A percentile compares a stretch with the other conserved stretches of the same genome.
These are phyloP conservation scores for Antechinus stuartii DNA, from an alignment of 2,113 vertebrate species.

Conservation along the genomic window DNA sequence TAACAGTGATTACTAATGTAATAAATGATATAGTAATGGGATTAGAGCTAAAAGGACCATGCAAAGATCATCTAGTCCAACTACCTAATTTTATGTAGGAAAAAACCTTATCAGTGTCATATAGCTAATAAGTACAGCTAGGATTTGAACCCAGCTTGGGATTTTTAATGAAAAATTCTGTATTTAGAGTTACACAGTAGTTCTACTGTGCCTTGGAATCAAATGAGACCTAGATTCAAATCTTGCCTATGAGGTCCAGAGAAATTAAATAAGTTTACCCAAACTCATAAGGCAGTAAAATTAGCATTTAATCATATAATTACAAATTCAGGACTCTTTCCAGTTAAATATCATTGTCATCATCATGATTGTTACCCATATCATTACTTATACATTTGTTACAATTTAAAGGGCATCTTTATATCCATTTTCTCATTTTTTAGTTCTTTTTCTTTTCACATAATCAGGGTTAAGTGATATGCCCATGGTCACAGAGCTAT, in stretches of 20 bases:
- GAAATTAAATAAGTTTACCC: not conserved
- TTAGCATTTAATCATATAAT: not conserved
- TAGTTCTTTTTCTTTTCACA: not conserved
- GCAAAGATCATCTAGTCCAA: not conserved
- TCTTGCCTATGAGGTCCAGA: not conserved
- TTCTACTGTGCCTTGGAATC: not conserved
- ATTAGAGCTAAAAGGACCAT: not conserved
- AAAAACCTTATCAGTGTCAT: not conserved
- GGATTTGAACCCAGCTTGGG: not conserved
- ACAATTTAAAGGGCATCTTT: not conserved
- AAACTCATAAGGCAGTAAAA: not conserved
- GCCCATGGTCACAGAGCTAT: not conserved
- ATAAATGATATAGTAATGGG: not conserved
- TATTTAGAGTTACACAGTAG: not conserved
- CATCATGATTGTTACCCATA: not conserved
- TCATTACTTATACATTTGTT: not conserved
- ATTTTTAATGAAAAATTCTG: not conserved
- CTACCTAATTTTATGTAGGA: not conserved
- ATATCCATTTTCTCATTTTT: not conserved
- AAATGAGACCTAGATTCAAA: not conserved
- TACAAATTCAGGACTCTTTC: not conserved
- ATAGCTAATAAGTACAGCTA: not conserved
- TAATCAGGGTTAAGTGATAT: not conserved
- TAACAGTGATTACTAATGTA: not conserved
- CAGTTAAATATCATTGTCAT: not conserved